Base-by-base conservation (phyloP, 2,797 vertebrate genomes). In the Micromesistius poutassou region DNA sequence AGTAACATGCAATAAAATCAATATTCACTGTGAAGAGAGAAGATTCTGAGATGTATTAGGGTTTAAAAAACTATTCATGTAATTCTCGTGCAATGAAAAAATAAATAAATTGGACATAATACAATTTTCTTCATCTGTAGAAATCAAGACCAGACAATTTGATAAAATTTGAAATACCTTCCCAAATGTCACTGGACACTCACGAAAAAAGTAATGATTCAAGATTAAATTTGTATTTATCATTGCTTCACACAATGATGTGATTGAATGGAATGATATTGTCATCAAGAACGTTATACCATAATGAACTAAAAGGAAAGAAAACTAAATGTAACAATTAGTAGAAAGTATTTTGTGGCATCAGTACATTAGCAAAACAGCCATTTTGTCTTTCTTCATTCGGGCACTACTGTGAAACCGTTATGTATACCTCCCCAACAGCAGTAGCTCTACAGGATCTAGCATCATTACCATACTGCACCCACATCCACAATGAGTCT, bases 1-100 rank as follows among this genome's bases (percentile, higher is more conserved):
- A 80, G 76, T 82, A 88, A 89, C 81, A 82, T 83, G 80, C 81
- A 71, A 77, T 36, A 78, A 87, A 87, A 80, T 62, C 74, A 75
- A 28, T 10, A 79, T 30, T 0, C 40, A 74, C 42, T 77, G 55
- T 74, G 33, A 81, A 71, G 77, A 74, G 81, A 81, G 13, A 77
- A 9, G 16, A 25, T 28, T 38, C 19, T 13, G 75, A 75, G 76
- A 79, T 31, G 76, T 50, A 68, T 70, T 73, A 30, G 38, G 73
- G 66, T 31, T 0, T 36, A 9, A 75, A 78, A 50, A 33, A 30
- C 77, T 14, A 83, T 80, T 76, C 73, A 70, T 81, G 77, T 80
- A 80, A 79, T 55, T 5, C 73, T 76, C 36, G 0, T 30, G 40
- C 62, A 28, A 28, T 68, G 55, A 8, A 25, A 62, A 25, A 62